These are phyloP conservation scores for Trichoplusia ni DNA, from an alignment of 1,140 invertebrate genomes.

Conservation along the genomic window DNA sequence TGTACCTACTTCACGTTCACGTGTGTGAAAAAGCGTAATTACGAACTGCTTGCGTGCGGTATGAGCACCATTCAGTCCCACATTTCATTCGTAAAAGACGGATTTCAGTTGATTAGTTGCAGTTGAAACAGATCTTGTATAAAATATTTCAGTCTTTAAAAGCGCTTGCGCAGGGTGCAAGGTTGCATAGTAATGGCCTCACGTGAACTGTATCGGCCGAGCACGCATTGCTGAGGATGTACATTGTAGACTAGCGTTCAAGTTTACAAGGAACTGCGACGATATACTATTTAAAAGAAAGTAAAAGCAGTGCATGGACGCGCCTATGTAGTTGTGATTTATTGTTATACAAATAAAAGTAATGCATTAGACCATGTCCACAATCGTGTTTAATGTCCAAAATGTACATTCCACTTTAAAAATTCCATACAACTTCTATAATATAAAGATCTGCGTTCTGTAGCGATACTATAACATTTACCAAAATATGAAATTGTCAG, in stretches of 20 bases:
- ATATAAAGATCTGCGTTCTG: too few relatives aligned
- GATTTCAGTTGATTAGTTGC: constrained; percentile 48
- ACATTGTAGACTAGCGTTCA: constrained; percentile 34
- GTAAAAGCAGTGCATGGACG: constrained; percentile 63
- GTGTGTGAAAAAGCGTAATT: constrained; percentile 63
- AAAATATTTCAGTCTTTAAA: constrained; percentile 54
- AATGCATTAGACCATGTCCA: too few relatives aligned
- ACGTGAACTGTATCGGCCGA: constrained; percentile 19
- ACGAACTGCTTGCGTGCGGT: constrained; percentile 61
- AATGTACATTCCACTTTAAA: too few relatives aligned
- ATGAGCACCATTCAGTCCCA: constrained; percentile 53
- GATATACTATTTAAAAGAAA: constrained; percentile 63
- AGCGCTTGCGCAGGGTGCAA: constrained; percentile 48
- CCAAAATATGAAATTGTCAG: too few relatives aligned
- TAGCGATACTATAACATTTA: too few relatives aligned
- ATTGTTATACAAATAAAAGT: background rate
- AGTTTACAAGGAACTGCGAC: constrained; percentile 52
- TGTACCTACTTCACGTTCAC: constrained; percentile 47
- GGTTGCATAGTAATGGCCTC: constrained; percentile 33
- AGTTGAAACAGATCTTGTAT: constrained; percentile 26
- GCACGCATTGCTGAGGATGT: constrained; percentile 46
- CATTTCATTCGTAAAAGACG: constrained; percentile 66
- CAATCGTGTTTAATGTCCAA: too few relatives aligned
- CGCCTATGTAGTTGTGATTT: constrained; percentile 25
- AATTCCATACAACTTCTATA: too few relatives aligned